Conservation (phyloP, 2,888 invertebrate genomes). For the Drosophila leonis region DNA sequence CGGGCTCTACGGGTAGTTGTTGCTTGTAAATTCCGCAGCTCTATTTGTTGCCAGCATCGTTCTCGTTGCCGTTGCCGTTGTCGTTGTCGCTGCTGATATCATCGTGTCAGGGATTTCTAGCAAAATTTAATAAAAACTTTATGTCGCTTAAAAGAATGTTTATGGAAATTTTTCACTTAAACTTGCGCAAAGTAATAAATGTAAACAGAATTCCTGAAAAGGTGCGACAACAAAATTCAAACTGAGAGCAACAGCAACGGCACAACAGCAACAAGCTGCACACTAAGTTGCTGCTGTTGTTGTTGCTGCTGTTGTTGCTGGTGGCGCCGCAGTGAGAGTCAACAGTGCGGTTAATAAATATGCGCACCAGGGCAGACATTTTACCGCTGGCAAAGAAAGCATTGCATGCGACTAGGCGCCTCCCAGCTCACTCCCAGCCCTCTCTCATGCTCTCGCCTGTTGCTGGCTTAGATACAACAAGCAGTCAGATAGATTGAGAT, state of each 20-base stretch:
- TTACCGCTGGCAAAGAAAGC: constrained; percentile 59
- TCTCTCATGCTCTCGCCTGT: constrained; percentile 34
- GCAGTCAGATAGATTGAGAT: constrained; percentile 55
- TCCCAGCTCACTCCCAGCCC: neutral
- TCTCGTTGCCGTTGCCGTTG: constrained; percentile 39
- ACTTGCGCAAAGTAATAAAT: constrained; percentile 84
- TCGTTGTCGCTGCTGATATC: constrained; percentile 69
- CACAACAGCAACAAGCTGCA: constrained; percentile 56
- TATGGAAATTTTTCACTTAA: constrained; percentile 84
- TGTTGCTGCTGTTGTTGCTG: constrained; percentile 9
- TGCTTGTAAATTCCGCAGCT: constrained; percentile 72
- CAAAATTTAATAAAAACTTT: constrained; percentile 84
- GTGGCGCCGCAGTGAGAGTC: constrained; percentile 63
- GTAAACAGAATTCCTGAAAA: constrained; percentile 83
- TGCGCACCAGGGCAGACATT: constrained; percentile 67
- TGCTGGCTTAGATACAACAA: constrained; percentile 52
- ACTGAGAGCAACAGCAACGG: constrained; percentile 51
- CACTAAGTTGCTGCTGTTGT: constrained; percentile 27
- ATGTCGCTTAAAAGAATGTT: constrained; percentile 84
- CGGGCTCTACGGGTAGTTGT: constrained; percentile 51
- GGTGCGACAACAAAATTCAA: constrained; percentile 82
- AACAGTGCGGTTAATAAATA: constrained; percentile 79
- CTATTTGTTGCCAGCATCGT: constrained; percentile 65
- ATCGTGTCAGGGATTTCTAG: constrained; percentile 80
- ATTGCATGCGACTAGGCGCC: constrained; percentile 64